These are phyloP conservation scores for Acanthosepion pharaonis DNA, from an alignment of 2,888 invertebrate species.

Conservation along the genomic window DNA sequence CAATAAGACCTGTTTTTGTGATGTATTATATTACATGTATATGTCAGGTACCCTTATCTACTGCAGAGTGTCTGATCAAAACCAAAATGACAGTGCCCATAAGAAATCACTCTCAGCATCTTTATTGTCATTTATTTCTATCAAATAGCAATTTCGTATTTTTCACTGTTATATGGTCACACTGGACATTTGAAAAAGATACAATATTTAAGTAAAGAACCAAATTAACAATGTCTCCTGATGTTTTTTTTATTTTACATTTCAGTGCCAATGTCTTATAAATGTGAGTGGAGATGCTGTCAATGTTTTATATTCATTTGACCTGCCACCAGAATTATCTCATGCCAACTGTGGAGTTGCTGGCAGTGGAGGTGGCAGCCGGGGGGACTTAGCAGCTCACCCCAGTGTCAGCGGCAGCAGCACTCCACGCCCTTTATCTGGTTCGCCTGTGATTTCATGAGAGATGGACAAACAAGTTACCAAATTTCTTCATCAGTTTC, in stretches of 20 bases:
- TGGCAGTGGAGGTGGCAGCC: neutral
- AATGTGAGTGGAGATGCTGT: slow-evolving; percentile 97
- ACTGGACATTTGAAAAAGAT: too few species aligned
- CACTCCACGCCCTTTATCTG: slow-evolving; percentile 12
- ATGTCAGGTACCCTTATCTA: too few species aligned
- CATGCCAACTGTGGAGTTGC: neutral
- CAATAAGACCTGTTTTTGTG: too few species aligned
- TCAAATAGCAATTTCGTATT: too few species aligned
- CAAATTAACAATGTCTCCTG: neutral
- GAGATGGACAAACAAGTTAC: neutral
- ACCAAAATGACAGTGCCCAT: too few species aligned
- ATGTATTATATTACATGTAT: too few species aligned
- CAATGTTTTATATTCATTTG: slow-evolving; percentile 50
- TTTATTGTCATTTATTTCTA: too few species aligned
- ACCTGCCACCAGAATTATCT: slow-evolving; percentile 42
- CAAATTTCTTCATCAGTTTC: neutral
- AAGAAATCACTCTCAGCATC: too few species aligned
- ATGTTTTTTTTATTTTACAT: slow-evolving; percentile 62
- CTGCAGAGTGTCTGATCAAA: too few species aligned
- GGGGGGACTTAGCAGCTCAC: slow-evolving; percentile 24
- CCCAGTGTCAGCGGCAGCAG: slow-evolving; percentile 33
- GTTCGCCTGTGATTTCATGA: slow-evolving; percentile 44
- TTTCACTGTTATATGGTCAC: too few species aligned
- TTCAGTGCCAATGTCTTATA: slow-evolving; percentile 94
- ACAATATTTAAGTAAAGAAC: neutral